Evolutionary conservation across 2,797 vertebrate genomes (phyloP).

Genomic region (Alcedo quadribrachys): DNA sequence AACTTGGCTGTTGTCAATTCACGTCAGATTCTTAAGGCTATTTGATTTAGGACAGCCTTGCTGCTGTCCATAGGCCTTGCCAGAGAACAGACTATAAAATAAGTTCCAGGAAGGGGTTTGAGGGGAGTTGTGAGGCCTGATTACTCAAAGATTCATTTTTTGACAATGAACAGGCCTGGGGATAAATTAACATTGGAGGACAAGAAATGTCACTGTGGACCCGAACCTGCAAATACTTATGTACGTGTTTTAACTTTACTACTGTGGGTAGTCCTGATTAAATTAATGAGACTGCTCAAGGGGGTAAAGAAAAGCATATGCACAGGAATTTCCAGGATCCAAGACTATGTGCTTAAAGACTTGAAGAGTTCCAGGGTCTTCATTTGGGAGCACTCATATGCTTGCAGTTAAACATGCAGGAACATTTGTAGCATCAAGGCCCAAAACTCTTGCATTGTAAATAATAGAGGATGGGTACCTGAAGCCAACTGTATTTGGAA

Average conservation of each 20-base stretch:
- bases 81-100: constrained; percentile 65
- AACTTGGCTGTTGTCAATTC: constrained; percentile 68
- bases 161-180: constrained; percentile 62
- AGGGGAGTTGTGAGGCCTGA: constrained; percentile 46
- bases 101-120: constrained; percentile 57
- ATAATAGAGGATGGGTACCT: constrained; percentile 44
- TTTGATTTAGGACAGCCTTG: constrained; percentile 68
- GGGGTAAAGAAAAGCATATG: constrained; percentile 61
- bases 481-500: constrained; percentile 47
- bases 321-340: constrained; percentile 47
- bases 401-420: constrained; percentile 58
- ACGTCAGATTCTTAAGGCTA: constrained; percentile 45
- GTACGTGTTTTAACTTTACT: constrained; percentile 63
- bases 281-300: constrained; percentile 65
- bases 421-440: constrained; percentile 45
- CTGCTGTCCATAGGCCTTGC: constrained; percentile 61
- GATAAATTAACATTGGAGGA: constrained; percentile 46
- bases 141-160: constrained; percentile 65
- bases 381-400: constrained; percentile 59
- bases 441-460: constrained; percentile 49
- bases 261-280: constrained; percentile 60
- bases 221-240: constrained; percentile 65
- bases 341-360: constrained; percentile 12
- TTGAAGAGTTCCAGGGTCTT: constrained; percentile 62
- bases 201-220: constrained; percentile 19